phyloP scores from a whole-genome alignment of 2,113 vertebrate species.

The Pavo muticus region DNA sequence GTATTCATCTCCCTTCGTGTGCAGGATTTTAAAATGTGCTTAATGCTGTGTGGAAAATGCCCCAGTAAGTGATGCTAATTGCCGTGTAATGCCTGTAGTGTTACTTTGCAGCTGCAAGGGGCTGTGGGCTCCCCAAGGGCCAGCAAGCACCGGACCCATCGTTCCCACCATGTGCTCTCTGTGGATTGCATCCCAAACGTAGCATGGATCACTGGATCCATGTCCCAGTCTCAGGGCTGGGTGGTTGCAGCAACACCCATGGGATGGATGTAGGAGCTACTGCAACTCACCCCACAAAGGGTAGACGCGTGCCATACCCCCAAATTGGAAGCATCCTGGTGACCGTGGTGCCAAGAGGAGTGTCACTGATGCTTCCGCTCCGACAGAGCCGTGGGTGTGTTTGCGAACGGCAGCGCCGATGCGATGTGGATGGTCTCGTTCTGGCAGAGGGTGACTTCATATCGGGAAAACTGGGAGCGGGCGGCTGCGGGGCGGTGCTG shows the following conservation, averaged over 20 bases:
- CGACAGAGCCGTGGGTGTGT: fast-evolving
- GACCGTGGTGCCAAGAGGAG: not conserved
- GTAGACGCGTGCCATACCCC: not conserved
- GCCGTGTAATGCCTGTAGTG: not conserved
- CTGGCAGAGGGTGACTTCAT: not conserved
- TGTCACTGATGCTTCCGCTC: not conserved
- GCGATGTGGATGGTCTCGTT: not conserved
- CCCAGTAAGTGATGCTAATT: not conserved
- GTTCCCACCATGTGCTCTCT: fast-evolving
- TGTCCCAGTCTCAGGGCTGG: not conserved
- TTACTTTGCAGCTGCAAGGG: not conserved
- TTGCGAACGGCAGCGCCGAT: not conserved
- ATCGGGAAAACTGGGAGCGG: not conserved
- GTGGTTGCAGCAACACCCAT: not conserved
- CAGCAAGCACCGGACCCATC: fast-evolving
- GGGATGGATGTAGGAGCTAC: not conserved
- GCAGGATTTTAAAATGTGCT: not conserved
- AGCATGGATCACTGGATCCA: too few relatives aligned
- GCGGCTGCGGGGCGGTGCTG: not conserved
- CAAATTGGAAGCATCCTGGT: not conserved
- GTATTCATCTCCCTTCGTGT: not conserved
- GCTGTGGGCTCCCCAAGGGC: not conserved
- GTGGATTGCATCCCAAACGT: fast-evolving
- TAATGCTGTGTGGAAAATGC: not conserved
- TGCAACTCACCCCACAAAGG: not conserved